Percentiles rank a stretch among this genome's conserved stretches.
These are phyloP conservation scores for Goniozus legneri DNA, from an alignment of 1,140 invertebrate species.

Conservation along the genomic window DNA sequence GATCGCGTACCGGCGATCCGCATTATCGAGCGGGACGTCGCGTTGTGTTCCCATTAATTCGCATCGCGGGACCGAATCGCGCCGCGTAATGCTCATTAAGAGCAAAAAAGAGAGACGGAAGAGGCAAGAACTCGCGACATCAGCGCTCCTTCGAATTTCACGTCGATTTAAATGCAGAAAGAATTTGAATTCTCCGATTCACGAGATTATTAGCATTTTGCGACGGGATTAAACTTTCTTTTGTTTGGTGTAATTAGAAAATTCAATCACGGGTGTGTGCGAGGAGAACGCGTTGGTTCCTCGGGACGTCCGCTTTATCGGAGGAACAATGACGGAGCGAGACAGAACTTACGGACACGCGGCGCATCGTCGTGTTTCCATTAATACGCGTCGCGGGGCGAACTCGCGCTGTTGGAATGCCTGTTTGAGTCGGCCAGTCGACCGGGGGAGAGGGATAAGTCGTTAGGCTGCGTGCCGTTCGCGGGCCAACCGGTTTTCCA, in stretches of 20 bases:
- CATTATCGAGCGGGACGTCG: constrained; percentile 27
- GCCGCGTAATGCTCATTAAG: constrained; percentile 29
- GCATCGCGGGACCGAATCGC: constrained; percentile 27
- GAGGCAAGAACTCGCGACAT: too few relatives aligned
- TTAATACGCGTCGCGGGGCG: constrained; percentile 48
- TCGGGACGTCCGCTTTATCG: constrained; percentile 46
- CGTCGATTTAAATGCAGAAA: too few relatives aligned
- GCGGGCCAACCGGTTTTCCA: constrained; percentile 45
- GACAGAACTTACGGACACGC: too few relatives aligned
- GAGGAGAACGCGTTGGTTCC: constrained; percentile 18
- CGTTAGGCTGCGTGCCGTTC: constrained; percentile 43
- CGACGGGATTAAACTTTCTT: too few relatives aligned
- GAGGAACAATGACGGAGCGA: too few relatives aligned
- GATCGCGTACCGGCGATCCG: too few relatives aligned
- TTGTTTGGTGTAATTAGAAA: too few relatives aligned
- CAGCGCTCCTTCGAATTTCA: too few relatives aligned
- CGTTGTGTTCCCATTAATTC: constrained; percentile 32
- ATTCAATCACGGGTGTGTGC: constrained; percentile 26
- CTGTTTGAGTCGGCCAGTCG: constrained; percentile 34
- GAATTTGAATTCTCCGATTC: too few relatives aligned
- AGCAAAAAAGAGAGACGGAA: constrained; percentile 20
- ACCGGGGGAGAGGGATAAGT: constrained; percentile 36
- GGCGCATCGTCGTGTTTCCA: constrained; percentile 46
- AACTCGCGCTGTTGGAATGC: constrained; percentile 45
- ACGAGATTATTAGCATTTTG: too few relatives aligned